Conservation (phyloP, 2,113 vertebrate genomes). For the Athene noctua region DNA sequence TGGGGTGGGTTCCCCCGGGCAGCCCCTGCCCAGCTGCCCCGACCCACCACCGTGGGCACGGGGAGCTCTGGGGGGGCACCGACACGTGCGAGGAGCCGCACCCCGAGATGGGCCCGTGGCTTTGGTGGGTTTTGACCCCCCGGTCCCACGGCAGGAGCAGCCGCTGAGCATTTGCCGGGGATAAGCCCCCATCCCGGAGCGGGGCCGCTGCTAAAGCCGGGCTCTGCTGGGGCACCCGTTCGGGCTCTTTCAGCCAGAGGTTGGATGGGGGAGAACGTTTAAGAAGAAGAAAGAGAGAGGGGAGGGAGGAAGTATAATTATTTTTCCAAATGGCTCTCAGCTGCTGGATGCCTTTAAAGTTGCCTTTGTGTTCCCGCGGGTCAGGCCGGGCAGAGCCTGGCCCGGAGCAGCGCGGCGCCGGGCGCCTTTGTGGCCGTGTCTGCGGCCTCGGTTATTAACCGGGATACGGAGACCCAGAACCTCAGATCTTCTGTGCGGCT, state of each 20-base stretch:
- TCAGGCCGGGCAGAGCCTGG: neutral
- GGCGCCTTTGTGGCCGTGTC: neutral
- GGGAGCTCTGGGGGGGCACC: rapidly evolving
- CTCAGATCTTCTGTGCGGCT: neutral
- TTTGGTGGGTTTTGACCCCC: neutral
- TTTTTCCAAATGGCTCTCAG: neutral
- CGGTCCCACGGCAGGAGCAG: rapidly evolving
- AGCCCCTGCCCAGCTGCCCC: neutral
- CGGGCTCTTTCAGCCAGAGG: neutral
- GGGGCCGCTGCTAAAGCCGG: neutral
- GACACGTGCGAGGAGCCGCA: neutral
- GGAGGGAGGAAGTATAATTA: constrained; percentile 21
- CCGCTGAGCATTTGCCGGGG: neutral
- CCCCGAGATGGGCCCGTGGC: neutral
- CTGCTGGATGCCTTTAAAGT: neutral
- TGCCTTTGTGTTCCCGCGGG: neutral
- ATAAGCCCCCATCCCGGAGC: rapidly evolving
- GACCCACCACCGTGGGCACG: rapidly evolving
- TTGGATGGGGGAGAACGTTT: neutral
- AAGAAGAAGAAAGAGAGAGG: constrained; percentile 15
- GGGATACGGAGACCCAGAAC: neutral
- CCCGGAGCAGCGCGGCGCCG: neutral
- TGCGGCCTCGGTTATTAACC: neutral
- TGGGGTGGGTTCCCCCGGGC: no score
- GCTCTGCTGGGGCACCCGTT: neutral